Evolutionary conservation across 2,888 invertebrate species (phyloP), one percentile per base, ranked within the genome.

Genomic region (Pandemis cinnamomeana): DNA sequence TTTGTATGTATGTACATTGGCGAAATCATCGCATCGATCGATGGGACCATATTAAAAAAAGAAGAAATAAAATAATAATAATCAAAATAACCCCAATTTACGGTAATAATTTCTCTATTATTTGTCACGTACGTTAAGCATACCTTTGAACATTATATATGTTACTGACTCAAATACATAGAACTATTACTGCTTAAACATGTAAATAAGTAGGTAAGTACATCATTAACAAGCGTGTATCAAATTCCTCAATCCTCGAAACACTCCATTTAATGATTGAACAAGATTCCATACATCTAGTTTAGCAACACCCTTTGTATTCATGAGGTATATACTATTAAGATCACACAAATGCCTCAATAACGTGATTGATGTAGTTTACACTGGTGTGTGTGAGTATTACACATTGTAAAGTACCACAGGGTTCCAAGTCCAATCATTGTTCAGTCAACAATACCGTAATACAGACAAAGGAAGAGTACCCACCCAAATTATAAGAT

Each of bases 381-480:
- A 60, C 60, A 7, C 58, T 15, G 15, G 6, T 6, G 5, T 20
- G 41, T 20, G 2, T 36, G 13, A 3, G 27, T 20, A 11, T 27
- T 58, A 20, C 7, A 20, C 7, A 8, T 20, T 20, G 8, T 55
- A 55, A 0, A 20, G 20, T 58, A 58, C 27, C 8, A 58, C 27
- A 58, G 27, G 27, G 58, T 58, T 27, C 46, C 36, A 27, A 48
- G 27, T 13, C 62, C 69, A 15, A 70, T 66, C 70, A 70, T 73
- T 70, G 73, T 73, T 64, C 72, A 53, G 27, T 60, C 61, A 27
- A 67, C 46, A 63, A 71, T 27, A 36, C 51, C 48, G 13, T 66
- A 55, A 71, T 58, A 7, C n/a, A 67, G 67, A 67, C 71, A 71
- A 71, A 71, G 71, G 68, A 62, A 27, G 36, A 44, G 55, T 41